Conservation (phyloP, 2,797 vertebrate species). For the Phylloscopus collybita region DNA sequence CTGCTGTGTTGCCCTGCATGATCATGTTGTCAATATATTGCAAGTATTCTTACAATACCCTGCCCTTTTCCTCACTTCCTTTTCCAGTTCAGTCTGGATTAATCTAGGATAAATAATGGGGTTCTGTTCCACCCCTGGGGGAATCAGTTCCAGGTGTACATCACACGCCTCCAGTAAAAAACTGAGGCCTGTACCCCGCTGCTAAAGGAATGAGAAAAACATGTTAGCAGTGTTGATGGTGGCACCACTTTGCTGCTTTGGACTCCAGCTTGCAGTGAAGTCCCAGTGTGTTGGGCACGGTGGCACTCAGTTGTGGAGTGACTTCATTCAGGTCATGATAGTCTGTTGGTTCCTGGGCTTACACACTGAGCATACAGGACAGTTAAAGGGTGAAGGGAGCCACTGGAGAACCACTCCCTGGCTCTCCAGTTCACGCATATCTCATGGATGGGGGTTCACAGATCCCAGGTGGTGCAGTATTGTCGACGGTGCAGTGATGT, state of each 20-base stretch:
- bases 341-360: not conserved
- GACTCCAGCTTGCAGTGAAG: not conserved
- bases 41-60: not conserved
- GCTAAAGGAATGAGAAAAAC: not conserved
- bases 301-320: not conserved
- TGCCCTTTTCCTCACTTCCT: not conserved
- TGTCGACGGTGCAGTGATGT: not conserved
- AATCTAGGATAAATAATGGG: not conserved
- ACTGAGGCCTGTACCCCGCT: not conserved
- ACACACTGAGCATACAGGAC: not conserved
- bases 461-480: not conserved
- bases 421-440: not conserved
- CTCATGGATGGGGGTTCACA: not conserved
- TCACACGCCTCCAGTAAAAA: not conserved
- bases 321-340: not conserved
- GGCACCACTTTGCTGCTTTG: not conserved
- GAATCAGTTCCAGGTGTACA: not conserved
- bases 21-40: not conserved
- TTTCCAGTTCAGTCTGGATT: not conserved
- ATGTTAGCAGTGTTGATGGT: accelerated
- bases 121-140: not conserved
- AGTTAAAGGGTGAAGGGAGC: not conserved
- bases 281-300: not conserved
- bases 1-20: not conserved
- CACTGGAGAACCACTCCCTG: not conserved